Base-by-base conservation (phyloP, 2,888 invertebrate species). In the Parnassius orleans region DNA sequence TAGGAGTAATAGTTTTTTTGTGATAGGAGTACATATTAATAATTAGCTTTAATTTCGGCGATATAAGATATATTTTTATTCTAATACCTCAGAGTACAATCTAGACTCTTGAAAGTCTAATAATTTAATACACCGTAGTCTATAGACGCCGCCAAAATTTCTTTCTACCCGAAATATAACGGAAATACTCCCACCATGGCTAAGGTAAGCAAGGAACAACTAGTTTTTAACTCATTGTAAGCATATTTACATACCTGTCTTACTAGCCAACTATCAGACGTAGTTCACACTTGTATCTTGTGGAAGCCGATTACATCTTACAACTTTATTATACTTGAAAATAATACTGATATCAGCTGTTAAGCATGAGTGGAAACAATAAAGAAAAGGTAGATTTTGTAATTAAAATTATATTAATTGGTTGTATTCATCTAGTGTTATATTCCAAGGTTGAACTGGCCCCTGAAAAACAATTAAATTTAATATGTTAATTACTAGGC, bases 181-280 rank as follows among this genome's bases (percentile, higher is more conserved):
- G 93, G 93, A 80, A 92, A 92, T 84, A 93, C 93, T 90, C 93
- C 93, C 85, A 93, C 93, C 84, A 94, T 94, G 92, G 94, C 94
- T 76, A 94, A 94, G 93, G 94, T 94, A 92, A 75, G 86, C 64
- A 61, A 67, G 65, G 64, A 68, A 66, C 70, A 59, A 59, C 63
- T 54, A 44, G 58, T 63, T 63, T 43, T 46, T 59, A 67, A 9
- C 1, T 9, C 5, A 7, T 7, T 33, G 12, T 46, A 46, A 3
- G 14, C 10, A 48, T 65, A 67, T 62, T 69, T 68, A 61, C 83
- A 86, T 84, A 86, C 82, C 74, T 66, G 84, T 73, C 64, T 64
- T 68, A 70, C 78, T 69, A 62, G 78, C 64, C 53, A 67, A 55
- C 57, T 57, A 24, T 61, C 61, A 56, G 60, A 64, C 63, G 63